Conservation (phyloP, 2,888 invertebrate species). For the Andricus quercusramuli region DNA sequence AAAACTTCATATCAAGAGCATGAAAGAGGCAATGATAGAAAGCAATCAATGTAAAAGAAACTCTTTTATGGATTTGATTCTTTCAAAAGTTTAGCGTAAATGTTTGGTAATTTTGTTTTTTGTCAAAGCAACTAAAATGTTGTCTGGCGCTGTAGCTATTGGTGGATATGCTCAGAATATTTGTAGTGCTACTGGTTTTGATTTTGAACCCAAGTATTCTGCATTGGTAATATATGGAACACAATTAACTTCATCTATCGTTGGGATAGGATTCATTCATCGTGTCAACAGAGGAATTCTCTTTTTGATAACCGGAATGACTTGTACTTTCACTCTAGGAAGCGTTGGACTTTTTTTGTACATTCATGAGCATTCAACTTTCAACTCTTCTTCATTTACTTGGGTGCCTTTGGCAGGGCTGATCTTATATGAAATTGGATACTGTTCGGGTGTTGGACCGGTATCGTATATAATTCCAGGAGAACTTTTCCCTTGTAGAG, state of each 20-base stretch:
- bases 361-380: constrained; percentile 79
- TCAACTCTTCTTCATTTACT: constrained; percentile 77
- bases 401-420: constrained; percentile 83
- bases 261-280: constrained; percentile 82
- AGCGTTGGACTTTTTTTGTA: constrained; percentile 82
- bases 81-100: no score
- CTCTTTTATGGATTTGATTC: no score
- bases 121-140: constrained; percentile 83
- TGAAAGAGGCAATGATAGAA: no score
- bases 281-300: constrained; percentile 83
- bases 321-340: constrained; percentile 80
- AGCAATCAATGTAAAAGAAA: no score
- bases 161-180: constrained; percentile 83
- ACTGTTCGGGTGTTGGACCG: constrained; percentile 83
- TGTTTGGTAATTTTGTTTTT: constrained; percentile 81
- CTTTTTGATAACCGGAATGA: constrained; percentile 82
- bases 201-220: constrained; percentile 79
- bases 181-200: constrained; percentile 81
- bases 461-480: constrained; percentile 83
- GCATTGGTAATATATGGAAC: constrained; percentile 81
- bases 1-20: no score
- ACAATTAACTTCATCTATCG: constrained; percentile 81
- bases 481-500: constrained; percentile 83
- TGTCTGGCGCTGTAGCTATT: constrained; percentile 82
- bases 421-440: constrained; percentile 83